Evolutionary conservation across 2,888 invertebrate genomes (phyloP).

Genomic region (Eueremaeus valkanovi): DNA sequence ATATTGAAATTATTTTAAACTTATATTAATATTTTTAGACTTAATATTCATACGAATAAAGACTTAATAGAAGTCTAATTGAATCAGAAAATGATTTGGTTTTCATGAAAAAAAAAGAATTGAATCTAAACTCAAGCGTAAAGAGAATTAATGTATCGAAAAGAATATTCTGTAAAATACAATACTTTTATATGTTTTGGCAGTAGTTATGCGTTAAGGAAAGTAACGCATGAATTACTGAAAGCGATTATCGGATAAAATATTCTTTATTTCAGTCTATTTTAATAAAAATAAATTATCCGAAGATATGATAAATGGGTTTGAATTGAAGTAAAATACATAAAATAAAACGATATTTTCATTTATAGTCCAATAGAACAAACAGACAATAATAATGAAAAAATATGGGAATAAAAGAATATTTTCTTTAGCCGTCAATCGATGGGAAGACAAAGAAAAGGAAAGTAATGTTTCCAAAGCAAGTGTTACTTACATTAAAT

Average conservation of each 20-base stretch:
- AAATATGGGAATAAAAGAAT: neutral
- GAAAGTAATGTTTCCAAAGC: neutral
- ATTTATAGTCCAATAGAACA: neutral
- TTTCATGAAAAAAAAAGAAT: too few species aligned
- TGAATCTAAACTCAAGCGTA: too few species aligned
- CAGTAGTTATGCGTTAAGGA: too few species aligned
- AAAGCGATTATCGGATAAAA: neutral
- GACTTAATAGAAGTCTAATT: too few species aligned
- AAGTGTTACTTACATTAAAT: slow-evolving; percentile 13
- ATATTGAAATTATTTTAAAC: too few species aligned
- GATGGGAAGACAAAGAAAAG: neutral
- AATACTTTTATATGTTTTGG: too few species aligned
- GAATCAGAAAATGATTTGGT: too few species aligned
- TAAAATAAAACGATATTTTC: neutral
- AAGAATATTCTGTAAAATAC: too few species aligned
- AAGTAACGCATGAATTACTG: neutral
- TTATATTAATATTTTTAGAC: too few species aligned
- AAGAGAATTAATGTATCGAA: too few species aligned
- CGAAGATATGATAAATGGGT: neutral
- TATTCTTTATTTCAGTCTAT: neutral
- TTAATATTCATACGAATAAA: too few species aligned
- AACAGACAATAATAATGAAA: neutral
- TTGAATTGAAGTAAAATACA: neutral
- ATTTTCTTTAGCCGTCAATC: slow-evolving; percentile 1
- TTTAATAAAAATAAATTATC: neutral